Base-by-base conservation (phyloP, 2,888 invertebrate genomes). In the Axea sp. region DNA sequence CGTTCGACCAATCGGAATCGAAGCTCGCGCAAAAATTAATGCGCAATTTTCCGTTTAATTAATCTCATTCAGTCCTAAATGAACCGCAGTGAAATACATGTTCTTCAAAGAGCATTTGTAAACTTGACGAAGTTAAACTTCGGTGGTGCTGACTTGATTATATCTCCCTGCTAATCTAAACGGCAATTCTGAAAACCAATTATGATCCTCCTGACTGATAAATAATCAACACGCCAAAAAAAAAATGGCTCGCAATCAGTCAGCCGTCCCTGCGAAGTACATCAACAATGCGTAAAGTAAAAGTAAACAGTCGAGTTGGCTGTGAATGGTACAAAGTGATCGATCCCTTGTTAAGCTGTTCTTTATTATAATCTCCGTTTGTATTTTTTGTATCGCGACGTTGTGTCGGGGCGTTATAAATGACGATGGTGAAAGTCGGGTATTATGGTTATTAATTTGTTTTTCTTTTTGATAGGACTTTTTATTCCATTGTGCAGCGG, bases 151-250 rank as follows among this genome's bases (percentile, higher is more conserved):
- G 51, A 57, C 47, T 57, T 41, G 68, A 68, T 59, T 68, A 57
- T 67, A 65, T 67, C 57, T 39, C 11, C 15, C 49, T 59, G 43
- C 43, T 68, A 68, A 68, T 51, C 59, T 59, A 68, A 59, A 51
- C 59, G 35, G 33, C 43, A 59, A 35, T 59, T 59, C 51, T 51
- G 51, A 33, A 59, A 59, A 59, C 59, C 68, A 68, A 68, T 68
- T 68, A 68, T 43, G 59, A 59, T 59, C 43, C 35, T 15, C 2
- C 51, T 11, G 51, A 1, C 41, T 49, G 41, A 68, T 59, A 68
- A 68, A 51, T 49, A 59, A 59, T 68, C 67, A 51, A 35, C 49
- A 6, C 22, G 1, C n/a, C 39, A 24, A 65, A 64, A 64, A 53
- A 41, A 68, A 57, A 37, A 4, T 5, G n/a, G 1, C 19, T 12